phyloP scores from a whole-genome alignment of 2,888 invertebrate genomes.

The Zaprionus obscuricornis region DNA sequence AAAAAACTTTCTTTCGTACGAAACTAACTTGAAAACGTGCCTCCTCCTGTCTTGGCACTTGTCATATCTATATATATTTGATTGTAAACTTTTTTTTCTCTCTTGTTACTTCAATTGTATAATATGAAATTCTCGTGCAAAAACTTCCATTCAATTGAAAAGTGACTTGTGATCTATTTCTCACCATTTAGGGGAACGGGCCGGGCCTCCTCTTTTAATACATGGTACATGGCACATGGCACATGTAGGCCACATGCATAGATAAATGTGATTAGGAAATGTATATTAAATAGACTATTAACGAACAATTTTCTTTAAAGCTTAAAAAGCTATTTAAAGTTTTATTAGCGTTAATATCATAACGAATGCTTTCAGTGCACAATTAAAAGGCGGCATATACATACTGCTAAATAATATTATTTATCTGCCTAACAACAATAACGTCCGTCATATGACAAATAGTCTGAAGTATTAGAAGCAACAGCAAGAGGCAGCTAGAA shows the following conservation, averaged over 20 bases:
- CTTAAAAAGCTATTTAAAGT: slow-evolving; percentile 57
- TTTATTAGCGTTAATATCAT: slow-evolving; percentile 53
- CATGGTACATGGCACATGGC: slow-evolving; percentile 1
- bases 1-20: too few species aligned
- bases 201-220: slow-evolving; percentile 7
- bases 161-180: not conserved
- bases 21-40: too few species aligned
- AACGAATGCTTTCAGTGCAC: slow-evolving; percentile 53
- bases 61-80: too few species aligned
- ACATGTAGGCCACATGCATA: not conserved
- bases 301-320: slow-evolving; percentile 18
- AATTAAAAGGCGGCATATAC: slow-evolving; percentile 42
- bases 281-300: slow-evolving; percentile 26
- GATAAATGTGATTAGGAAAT: slow-evolving; percentile 20
- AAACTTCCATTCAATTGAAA: too few species aligned
- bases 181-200: too few species aligned
- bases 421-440: slow-evolving; percentile 22
- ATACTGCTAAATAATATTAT: slow-evolving; percentile 46
- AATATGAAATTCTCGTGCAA: too few species aligned
- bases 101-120: too few species aligned
- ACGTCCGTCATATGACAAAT: slow-evolving; percentile 73
- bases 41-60: too few species aligned
- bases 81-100: too few species aligned
- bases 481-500: slow-evolving; percentile 15
- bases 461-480: slow-evolving; percentile 6